phyloP scores from a whole-genome alignment of 2,113 vertebrate species.

The Tapirus terrestris region DNA sequence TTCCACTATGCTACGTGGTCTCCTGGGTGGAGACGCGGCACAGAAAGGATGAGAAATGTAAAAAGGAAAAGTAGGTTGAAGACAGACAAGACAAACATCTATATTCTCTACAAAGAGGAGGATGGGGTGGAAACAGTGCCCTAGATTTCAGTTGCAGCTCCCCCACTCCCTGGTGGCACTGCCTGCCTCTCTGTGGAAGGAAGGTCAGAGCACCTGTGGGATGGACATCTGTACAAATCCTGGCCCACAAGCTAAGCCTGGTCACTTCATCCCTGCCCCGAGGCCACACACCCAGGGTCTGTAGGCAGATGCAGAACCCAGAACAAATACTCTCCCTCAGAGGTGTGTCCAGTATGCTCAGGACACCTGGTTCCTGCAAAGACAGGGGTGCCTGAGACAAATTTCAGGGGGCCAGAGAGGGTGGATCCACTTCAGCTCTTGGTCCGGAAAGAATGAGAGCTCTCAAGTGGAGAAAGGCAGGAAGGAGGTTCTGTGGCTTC shows the following conservation, averaged over 20 bases:
- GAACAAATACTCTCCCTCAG: conserved; percentile 30
- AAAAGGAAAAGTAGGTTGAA: conserved; percentile 70
- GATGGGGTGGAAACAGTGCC: conserved; percentile 49
- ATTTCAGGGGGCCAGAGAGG: background rate
- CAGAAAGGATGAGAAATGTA: conserved; percentile 26
- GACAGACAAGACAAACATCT: conserved; percentile 69
- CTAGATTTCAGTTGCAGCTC: conserved; percentile 69
- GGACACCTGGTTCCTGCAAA: background rate
- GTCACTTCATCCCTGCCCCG: background rate
- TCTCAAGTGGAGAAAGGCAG: background rate
- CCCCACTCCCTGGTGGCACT: conserved; percentile 37
- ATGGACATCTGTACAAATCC: background rate
- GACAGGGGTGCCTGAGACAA: background rate
- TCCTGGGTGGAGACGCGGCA: conserved; percentile 28
- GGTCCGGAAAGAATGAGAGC: background rate
- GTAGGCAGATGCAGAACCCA: background rate
- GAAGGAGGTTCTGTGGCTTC: conserved; percentile 18
- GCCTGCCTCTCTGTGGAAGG: background rate
- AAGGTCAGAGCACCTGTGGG: background rate
- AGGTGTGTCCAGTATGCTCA: background rate
- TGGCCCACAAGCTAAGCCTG: background rate
- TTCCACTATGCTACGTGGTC: background rate
- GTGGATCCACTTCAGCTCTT: background rate
- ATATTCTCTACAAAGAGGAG: conserved; percentile 57
- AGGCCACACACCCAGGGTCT: background rate